These are phyloP conservation scores for Drosophila quadrilineata DNA, from an alignment of 1,140 invertebrate species.

Conservation along the genomic window DNA sequence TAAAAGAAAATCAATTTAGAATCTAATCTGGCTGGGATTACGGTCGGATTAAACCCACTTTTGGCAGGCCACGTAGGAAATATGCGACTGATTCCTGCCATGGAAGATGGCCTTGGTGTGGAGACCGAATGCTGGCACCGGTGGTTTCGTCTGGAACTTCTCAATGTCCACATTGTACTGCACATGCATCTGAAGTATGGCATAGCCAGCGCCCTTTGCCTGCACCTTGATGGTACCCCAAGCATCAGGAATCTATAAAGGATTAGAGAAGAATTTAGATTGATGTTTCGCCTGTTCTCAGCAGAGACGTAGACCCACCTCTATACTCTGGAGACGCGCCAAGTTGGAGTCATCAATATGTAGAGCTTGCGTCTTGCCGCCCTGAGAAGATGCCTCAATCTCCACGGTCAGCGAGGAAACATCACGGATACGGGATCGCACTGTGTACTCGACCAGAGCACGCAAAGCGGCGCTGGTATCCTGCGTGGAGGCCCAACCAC, in stretches of 20 bases:
- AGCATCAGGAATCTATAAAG: constrained; percentile 90
- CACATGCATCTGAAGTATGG: constrained; percentile 95
- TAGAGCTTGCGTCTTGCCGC: constrained; percentile 85
- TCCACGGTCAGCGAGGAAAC: constrained; percentile 91
- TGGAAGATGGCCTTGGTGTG: constrained; percentile 88
- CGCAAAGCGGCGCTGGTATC: constrained; percentile 92
- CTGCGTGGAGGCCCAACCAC: constrained; percentile 97
- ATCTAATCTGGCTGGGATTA: too few species aligned
- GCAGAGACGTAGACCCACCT: constrained; percentile 82
- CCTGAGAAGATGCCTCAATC: constrained; percentile 92
- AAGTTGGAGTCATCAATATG: constrained; percentile 89
- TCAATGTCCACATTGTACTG: constrained; percentile 96
- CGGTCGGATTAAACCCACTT: too few species aligned
- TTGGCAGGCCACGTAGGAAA: constrained; percentile 91
- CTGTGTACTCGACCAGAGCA: constrained; percentile 94
- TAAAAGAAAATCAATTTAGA: constrained; percentile 73
- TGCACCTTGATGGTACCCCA: constrained; percentile 96
- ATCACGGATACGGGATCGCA: constrained; percentile 91
- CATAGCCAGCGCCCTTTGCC: constrained; percentile 94
- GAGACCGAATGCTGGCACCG: constrained; percentile 89
- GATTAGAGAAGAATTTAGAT: background rate
- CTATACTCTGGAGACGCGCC: constrained; percentile 88
- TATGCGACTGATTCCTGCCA: constrained; percentile 96
- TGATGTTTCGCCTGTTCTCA: background rate
- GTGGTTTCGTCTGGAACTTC: constrained; percentile 93